Base-by-base conservation (phyloP, 2,797 vertebrate species). In the Fundulus diaphanus region DNA sequence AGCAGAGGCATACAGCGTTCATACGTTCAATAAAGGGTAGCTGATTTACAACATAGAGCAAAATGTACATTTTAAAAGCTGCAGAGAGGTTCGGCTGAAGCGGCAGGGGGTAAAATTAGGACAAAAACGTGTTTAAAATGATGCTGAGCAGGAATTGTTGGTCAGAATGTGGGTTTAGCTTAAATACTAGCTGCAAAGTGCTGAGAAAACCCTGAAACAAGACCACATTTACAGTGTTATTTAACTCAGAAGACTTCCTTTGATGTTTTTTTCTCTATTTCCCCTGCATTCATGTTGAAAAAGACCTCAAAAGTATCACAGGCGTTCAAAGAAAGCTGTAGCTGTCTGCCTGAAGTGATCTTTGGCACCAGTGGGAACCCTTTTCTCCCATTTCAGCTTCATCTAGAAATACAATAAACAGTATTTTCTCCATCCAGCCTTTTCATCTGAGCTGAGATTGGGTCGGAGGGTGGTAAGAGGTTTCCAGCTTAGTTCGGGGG, bases 41-140 rank as follows among this genome's bases (percentile, higher is more conserved):
- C 5, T 0, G 61, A 84, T 88, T 88, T 85, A 74, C 86, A 86
- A 86, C 87, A 88, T 54, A 88, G 78, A 81, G 67, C n/a, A 22
- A 56, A 75, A 68, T 40, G 24, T 69, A 29, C 3, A 33, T 75
- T 81, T 82, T 7, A 61, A 69, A 78, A 59, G 37, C 44, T 78
- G 70, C 42, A 24, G 40, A 70, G 82, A 80, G 77, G 81, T 42
- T 13, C 46, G 3, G 68, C 48, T 68, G 73, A 76, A 88, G 68
- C 51, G 31, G 35, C 65, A n/a, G 33, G 54, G 63, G 81, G 67
- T 11, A 73, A 42, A 74, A 49, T 40, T 70, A 57, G 27, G 52
- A 61, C n/a, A 63, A 22, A 74, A 75, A 59, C 72, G 49, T 73
- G 48, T 72, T 81, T 79, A 75, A 22, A 65, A 15, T n/a, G 69